Evolutionary conservation across 2,113 vertebrate species (phyloP).

Genomic region (Uria lomvia): DNA sequence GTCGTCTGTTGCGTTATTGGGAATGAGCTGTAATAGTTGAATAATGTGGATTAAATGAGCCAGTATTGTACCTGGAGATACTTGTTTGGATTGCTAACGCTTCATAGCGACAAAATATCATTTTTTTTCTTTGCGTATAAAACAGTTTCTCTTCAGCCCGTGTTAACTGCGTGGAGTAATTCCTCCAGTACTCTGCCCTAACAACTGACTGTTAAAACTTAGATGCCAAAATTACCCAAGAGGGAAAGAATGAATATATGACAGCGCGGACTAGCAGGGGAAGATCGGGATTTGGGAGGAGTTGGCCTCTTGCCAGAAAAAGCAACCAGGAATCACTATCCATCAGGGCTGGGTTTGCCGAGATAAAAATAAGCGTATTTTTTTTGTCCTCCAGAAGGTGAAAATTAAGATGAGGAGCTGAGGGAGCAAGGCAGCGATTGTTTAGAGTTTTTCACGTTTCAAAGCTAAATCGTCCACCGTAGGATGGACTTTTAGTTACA

Average conservation of each 20-base stretch:
- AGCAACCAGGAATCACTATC: not conserved
- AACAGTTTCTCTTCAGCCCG: not conserved
- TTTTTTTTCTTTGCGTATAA: not conserved
- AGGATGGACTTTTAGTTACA: not conserved
- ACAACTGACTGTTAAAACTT: not conserved
- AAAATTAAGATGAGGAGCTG: not conserved
- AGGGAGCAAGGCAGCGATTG: not conserved
- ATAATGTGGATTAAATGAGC: not conserved
- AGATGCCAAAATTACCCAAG: not conserved
- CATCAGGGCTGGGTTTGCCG: not conserved
- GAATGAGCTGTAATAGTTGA: not conserved
- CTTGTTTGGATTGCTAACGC: not conserved
- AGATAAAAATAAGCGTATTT: not conserved
- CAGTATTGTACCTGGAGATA: not conserved
- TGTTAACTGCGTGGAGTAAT: not conserved
- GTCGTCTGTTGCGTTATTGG: not conserved
- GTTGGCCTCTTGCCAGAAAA: not conserved
- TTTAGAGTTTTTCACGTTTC: not conserved
- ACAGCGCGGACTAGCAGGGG: accelerated
- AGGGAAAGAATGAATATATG: not conserved
- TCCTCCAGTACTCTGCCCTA: not conserved
- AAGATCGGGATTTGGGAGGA: not conserved
- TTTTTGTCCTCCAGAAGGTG: not conserved
- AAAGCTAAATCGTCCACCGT: not conserved
- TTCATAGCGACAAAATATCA: not conserved